Percentiles rank a stretch among this genome's conserved stretches.
These are phyloP conservation scores for Pachyseris speciosa DNA, from an alignment of 64 coral and sea anemone species.

Conservation along the genomic window DNA sequence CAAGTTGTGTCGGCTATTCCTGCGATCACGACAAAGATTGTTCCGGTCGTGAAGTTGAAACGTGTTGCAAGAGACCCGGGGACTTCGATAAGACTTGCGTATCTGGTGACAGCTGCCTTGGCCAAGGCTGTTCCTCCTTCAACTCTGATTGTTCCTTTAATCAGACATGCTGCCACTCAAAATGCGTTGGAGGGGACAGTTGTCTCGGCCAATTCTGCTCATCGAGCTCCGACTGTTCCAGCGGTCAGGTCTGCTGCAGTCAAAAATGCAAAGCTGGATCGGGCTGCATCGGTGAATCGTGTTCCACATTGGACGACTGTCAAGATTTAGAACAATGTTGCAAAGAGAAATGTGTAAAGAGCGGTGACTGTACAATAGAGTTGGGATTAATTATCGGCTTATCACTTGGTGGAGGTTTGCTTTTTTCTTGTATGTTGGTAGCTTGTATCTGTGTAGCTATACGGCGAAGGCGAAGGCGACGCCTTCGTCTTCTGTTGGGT, in stretches of 20 bases:
- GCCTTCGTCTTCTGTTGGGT: too few relatives aligned
- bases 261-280: not conserved
- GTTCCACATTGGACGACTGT: not conserved
- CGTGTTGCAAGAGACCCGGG: too few relatives aligned
- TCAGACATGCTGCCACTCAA: not conserved
- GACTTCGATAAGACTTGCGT: too few relatives aligned
- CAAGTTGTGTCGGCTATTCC: too few relatives aligned
- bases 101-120: not conserved
- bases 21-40: too few relatives aligned
- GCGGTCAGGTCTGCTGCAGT: not conserved
- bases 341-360: not conserved
- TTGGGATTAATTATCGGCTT: too few relatives aligned
- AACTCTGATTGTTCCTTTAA: not conserved
- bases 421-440: too few relatives aligned
- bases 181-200: not conserved
- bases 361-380: too few relatives aligned
- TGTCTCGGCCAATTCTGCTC: not conserved
- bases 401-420: too few relatives aligned
- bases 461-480: too few relatives aligned
- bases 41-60: too few relatives aligned
- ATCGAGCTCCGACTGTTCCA: not conserved
- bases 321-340: not conserved
- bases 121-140: not conserved
- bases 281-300: not conserved
- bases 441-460: too few relatives aligned